These are phyloP conservation scores for Drosophila yakuba DNA, from an alignment of 1,140 invertebrate genomes.

Conservation along the genomic window DNA sequence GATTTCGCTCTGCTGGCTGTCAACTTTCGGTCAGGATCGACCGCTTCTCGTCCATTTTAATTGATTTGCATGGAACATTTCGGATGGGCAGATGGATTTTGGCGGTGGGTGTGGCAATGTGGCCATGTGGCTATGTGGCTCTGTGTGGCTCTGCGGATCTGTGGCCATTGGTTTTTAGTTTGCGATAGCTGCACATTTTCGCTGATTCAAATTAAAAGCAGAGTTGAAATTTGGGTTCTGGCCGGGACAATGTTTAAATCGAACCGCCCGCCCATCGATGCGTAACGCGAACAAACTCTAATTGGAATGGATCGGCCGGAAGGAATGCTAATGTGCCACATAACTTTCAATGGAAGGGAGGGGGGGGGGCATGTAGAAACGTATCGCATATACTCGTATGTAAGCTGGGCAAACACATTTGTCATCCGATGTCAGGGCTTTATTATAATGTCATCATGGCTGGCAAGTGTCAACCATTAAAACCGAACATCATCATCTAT, in stretches of 20 bases:
- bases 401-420: conserved; percentile 26
- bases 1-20: conserved; percentile 66
- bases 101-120: conserved; percentile 22
- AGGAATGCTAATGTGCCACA: conserved; percentile 43
- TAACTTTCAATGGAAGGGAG: conserved; percentile 16
- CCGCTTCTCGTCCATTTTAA: conserved; percentile 64
- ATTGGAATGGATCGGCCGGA: conserved; percentile 53
- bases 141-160: background rate
- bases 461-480: conserved; percentile 42
- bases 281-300: conserved; percentile 33
- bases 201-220: conserved; percentile 46
- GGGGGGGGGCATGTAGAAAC: background rate
- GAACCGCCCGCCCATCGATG: conserved; percentile 23
- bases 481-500: conserved; percentile 56
- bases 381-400: background rate
- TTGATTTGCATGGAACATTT: conserved; percentile 71
- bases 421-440: conserved; percentile 29
- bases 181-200: conserved; percentile 35
- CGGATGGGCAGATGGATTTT: conserved; percentile 24
- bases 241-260: conserved; percentile 33
- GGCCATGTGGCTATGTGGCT: conserved; percentile 12
- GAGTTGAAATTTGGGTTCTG: conserved; percentile 14
- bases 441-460: conserved; percentile 50
- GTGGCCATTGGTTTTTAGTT: conserved; percentile 44
- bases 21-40: conserved; percentile 66